Conservation (phyloP, 2,888 invertebrate genomes). For the Resseliella maxima region DNA sequence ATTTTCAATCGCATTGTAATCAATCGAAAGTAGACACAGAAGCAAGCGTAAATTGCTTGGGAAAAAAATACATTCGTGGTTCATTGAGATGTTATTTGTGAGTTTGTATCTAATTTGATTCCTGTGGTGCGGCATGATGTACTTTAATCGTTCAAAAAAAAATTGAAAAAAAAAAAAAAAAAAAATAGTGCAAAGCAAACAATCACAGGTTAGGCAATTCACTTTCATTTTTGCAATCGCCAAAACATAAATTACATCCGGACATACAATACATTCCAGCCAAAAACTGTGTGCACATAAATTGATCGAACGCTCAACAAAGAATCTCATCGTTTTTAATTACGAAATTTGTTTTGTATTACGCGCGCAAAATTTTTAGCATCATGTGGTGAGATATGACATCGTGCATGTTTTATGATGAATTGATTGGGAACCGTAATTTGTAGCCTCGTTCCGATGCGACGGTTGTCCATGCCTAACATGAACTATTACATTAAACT, state of each 20-base stretch:
- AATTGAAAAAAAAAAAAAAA: too few species aligned
- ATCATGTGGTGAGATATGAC: conserved; percentile 20
- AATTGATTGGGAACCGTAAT: conserved; percentile 20
- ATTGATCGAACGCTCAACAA: background rate
- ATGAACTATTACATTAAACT: background rate
- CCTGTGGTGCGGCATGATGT: background rate
- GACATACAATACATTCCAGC: background rate
- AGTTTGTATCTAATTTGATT: conserved; percentile 1
- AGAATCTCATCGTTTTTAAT: conserved; percentile 38
- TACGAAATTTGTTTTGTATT: background rate
- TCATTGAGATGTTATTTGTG: background rate
- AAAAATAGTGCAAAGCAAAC: background rate
- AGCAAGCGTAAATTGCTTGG: background rate
- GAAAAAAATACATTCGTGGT: background rate
- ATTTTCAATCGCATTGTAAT: background rate
- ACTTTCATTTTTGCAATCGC: conserved; percentile 49
- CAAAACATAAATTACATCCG: conserved; percentile 38
- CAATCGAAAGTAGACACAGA: background rate
- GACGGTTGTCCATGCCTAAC: background rate
- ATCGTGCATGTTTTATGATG: conserved; percentile 7
- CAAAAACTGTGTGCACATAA: background rate
- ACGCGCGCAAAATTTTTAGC: background rate
- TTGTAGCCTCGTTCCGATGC: background rate
- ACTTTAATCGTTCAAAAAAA: background rate
- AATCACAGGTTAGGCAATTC: background rate